Percentiles rank a stretch among this genome's conserved stretches.
These are phyloP conservation scores for Manis javanica DNA, from an alignment of 2,797 vertebrate genomes.

Conservation along the genomic window DNA sequence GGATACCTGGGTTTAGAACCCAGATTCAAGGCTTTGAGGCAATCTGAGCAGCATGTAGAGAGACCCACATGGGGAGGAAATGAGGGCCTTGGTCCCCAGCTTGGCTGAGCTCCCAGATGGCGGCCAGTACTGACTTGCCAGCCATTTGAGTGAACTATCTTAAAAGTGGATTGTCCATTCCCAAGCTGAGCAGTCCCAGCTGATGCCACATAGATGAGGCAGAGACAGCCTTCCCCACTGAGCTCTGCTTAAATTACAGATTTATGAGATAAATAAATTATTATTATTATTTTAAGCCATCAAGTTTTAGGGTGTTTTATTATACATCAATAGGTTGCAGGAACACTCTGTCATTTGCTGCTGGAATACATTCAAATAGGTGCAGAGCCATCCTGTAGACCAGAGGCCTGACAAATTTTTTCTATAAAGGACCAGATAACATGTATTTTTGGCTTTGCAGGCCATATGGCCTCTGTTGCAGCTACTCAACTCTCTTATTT, in stretches of 20 bases:
- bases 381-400: not conserved
- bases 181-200: not conserved
- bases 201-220: not conserved
- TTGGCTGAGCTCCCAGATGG: not conserved
- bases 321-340: not conserved
- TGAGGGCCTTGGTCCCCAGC: not conserved
- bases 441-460: not conserved
- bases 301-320: not conserved
- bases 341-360: not conserved
- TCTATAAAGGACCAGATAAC: not conserved
- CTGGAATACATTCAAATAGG: not conserved
- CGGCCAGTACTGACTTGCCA: not conserved
- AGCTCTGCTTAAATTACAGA: not conserved
- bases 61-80: not conserved
- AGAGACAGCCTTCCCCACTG: not conserved
- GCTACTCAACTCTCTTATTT: not conserved
- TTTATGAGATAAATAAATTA: not conserved
- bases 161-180: not conserved
- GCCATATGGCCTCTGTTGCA: not conserved
- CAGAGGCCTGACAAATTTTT: not conserved
- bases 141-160: not conserved
- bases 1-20: not conserved
- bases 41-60: not conserved
- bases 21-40: not conserved
- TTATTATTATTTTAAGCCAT: conserved; percentile 8